Percentiles rank a stretch among this genome's conserved stretches.
phyloP scores from a whole-genome alignment of 2,797 vertebrate species.

The Delichon dasypus region DNA sequence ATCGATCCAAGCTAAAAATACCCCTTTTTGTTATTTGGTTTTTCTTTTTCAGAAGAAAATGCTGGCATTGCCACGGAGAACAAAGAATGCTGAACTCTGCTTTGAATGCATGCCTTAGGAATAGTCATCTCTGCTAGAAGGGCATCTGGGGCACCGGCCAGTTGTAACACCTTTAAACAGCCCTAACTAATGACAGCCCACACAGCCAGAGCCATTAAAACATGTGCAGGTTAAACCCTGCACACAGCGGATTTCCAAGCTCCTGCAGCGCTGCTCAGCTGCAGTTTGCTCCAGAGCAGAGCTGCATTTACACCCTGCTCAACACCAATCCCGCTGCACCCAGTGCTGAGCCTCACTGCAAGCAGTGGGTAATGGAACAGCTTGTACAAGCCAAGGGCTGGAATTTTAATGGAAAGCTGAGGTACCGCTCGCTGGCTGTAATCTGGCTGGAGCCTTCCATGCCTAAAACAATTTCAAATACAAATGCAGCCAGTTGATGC shows the following conservation, averaged over 20 bases:
- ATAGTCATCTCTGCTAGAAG: not conserved
- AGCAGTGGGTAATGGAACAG: not conserved
- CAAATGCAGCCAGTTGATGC: not conserved
- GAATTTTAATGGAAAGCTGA: not conserved
- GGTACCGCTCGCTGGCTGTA: not conserved
- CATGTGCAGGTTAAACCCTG: rapidly evolving
- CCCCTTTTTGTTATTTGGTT: not conserved
- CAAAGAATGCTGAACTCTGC: not conserved
- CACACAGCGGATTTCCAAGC: not conserved
- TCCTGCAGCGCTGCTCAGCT: not conserved
- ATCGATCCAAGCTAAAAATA: slow-evolving; percentile 45
- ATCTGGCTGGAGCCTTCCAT: not conserved
- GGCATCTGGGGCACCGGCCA: not conserved
- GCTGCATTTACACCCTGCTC: not conserved
- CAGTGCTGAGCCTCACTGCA: rapidly evolving
- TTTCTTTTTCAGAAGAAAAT: not conserved
- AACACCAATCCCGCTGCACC: not conserved
- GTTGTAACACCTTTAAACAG: not conserved
- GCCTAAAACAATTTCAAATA: not conserved
- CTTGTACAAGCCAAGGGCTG: not conserved
- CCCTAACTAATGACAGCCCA: not conserved
- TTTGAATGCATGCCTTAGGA: not conserved
- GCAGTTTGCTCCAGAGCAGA: not conserved
- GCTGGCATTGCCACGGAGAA: not conserved
- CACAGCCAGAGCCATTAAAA: not conserved